Base-by-base conservation (phyloP, 2,797 vertebrate genomes). In the Sebastes nivosus region DNA sequence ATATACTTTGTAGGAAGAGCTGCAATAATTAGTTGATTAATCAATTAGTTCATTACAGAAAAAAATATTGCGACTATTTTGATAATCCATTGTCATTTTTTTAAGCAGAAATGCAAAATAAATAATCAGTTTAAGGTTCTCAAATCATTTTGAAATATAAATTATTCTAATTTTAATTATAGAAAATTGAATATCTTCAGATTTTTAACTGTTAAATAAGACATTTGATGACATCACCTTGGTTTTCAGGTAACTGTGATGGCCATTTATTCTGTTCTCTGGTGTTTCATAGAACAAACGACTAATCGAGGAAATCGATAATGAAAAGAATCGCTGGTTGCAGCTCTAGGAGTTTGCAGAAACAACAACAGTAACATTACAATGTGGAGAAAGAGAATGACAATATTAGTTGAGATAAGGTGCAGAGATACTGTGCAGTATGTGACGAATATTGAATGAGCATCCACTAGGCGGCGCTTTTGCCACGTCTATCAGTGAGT, bases 381-480 rank as follows among this genome's bases (percentile, higher is more conserved):
- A 71, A 34, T 68, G 14, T 25, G 3, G n/a, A 64, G 8, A 36
- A 27, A n/a, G 5, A 25, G 2, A 55, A 52, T 14, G 46, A 57
- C 12, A 24, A 24, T 36, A 36, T 24, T n/a, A 16, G 2, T 14
- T 5, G 3, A 12, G 63, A 58, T 30, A n/a, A 25, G 2, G 20
- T 25, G 8, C 29, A 50, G 58, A 22, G 0, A 66, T 27, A 5
- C 5, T 20, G 46, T 42, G 38, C 38, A 42, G 7, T 29, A 8
- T 2, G 14, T 8, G 4, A 14, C 24, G 10, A 59, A 13, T 22
- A 4, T 38, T 9, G 7, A 25, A 2, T 13, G 13, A 46, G 3
- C 8, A 3, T 66, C 88, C 94, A 90, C 81, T 85, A 85, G 94
- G 75, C 80, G 93, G 90, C 72, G 34, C 65, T 46, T 82, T 71